Evolutionary conservation across 2,888 invertebrate genomes (phyloP).

Genomic region (Microchrysa polita): DNA sequence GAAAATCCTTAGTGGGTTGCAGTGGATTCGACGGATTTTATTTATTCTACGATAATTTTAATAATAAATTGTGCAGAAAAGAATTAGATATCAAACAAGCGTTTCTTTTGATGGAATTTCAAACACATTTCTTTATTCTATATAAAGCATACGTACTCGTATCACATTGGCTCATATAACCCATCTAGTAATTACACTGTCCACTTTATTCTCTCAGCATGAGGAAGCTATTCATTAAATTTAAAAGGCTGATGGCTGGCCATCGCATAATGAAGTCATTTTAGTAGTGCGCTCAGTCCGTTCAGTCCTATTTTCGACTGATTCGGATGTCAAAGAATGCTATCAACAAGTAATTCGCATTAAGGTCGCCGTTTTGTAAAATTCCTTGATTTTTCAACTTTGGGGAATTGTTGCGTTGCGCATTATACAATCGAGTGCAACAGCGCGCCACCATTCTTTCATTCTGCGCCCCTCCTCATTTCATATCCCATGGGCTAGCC

Average conservation of each 20-base stretch:
- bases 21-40: too few species aligned
- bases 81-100: too few species aligned
- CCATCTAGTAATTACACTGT: conserved; percentile 11
- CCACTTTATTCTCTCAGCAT: conserved; percentile 13
- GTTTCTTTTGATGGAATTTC: too few species aligned
- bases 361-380: conserved; percentile 12
- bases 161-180: conserved; percentile 11
- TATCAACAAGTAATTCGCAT: conserved; percentile 43
- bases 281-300: not conserved
- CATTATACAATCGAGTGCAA: conserved; percentile 51
- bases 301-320: not conserved
- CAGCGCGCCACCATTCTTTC: conserved; percentile 42
- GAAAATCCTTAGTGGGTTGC: too few species aligned
- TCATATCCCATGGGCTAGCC: conserved; percentile 2
- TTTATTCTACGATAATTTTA: too few species aligned
- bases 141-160: not conserved
- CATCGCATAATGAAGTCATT: not conserved
- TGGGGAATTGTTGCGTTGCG: conserved; percentile 46
- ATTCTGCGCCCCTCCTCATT: not conserved
- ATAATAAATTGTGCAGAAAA: too few species aligned
- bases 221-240: conserved; percentile 5
- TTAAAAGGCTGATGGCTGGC: not conserved
- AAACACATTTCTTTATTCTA: too few species aligned
- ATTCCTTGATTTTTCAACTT: conserved; percentile 25
- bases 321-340: not conserved